Base-by-base conservation (phyloP, 2,113 vertebrate species). In the Xenus cinereus region DNA sequence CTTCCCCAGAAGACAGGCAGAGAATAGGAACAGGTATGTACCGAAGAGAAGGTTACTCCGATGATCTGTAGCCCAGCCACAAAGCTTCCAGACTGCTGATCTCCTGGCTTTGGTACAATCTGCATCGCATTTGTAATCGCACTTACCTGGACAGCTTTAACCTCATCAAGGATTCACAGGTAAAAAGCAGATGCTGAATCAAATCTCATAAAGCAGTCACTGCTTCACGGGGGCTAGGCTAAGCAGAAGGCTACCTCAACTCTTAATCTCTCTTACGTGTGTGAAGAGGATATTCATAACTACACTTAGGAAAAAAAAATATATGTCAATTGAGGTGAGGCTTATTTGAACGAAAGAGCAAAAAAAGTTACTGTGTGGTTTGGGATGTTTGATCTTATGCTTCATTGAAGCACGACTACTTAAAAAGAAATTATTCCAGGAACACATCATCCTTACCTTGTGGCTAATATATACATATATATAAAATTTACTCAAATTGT, bases 71-170 rank as follows among this genome's bases (percentile, higher is more conserved):
- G 43, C 14, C 90, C 48, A 75, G 10, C 27, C 41, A 87, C 43
- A 84, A 79, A 87, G 37, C n/a, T 91, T 71, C 63, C 14, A 9
- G 41, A 23, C 26, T 43, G 45, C 46, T 87, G 45, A 37, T 48
- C 54, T 85, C 56, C 59, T 79, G 66, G 33, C 46, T 89, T 79
- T 71, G 37, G 22, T 66, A 46, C 2, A 1, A 64, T 26, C 76
- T 75, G 43, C 37, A 89, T 57, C 59, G 59, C 54, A 77, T 43
- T 33, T 62, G 26, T 71, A 84, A 85, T 63, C 84, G 56, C 27
- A 85, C 91, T 87, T 89, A 87, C 75, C 57, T 93, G 84, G 66
- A 72, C 3, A 17, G 45, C 37, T 89, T 92, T 95, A 89, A 84
- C 66, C 22, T 95, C 41, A 53, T 72, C 86, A 63, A 68, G 22